A percentile compares a stretch with the other conserved stretches of the same genome.
These are phyloP conservation scores for Anagrus nilaparvatae DNA, from an alignment of 1,140 invertebrate genomes.

Conservation along the genomic window DNA sequence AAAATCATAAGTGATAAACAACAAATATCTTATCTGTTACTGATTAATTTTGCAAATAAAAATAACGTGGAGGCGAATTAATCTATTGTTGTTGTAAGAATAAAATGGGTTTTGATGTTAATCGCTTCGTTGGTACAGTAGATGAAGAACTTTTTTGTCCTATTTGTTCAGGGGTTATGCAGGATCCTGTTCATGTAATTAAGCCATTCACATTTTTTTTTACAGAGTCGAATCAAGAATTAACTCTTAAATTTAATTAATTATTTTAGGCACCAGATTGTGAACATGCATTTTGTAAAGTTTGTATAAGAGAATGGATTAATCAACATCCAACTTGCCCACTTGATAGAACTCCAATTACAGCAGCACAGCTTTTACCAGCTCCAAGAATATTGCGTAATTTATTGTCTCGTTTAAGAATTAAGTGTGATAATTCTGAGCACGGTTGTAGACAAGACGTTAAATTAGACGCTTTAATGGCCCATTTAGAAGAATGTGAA, in stretches of 20 bases:
- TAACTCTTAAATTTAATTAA: neutral
- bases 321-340: constrained; percentile 86
- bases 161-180: constrained; percentile 82
- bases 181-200: constrained; percentile 81
- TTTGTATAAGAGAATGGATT: constrained; percentile 92
- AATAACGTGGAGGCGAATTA: no score
- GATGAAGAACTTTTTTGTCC: constrained; percentile 88
- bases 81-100: no score
- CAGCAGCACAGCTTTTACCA: constrained; percentile 73
- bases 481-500: constrained; percentile 85
- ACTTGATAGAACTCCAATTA: constrained; percentile 81
- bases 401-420: constrained; percentile 75
- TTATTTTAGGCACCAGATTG: constrained; percentile 76
- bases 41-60: no score
- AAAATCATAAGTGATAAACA: no score
- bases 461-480: constrained; percentile 72
- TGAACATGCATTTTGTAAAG: constrained; percentile 91
- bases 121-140: constrained; percentile 80
- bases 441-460: constrained; percentile 78
- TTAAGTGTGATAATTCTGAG: constrained; percentile 80
- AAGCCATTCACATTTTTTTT: no score
- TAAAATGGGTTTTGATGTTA: constrained; percentile 79
- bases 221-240: neutral
- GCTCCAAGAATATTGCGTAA: constrained; percentile 89
- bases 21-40: no score